Conservation (phyloP, 2,888 invertebrate species). For the Leucozona laternaria region DNA sequence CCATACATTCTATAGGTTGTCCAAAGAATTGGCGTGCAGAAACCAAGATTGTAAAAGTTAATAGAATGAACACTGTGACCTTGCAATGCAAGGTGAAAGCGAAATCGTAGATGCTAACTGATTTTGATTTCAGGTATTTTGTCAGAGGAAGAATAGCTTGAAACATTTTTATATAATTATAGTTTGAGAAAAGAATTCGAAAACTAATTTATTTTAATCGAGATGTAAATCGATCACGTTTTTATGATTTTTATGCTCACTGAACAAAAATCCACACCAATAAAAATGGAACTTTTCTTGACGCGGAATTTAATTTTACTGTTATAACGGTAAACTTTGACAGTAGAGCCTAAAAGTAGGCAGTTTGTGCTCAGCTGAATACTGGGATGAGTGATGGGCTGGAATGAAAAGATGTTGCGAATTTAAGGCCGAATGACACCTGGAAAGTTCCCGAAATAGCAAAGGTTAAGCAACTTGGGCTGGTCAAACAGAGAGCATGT, state of each 20-base stretch:
- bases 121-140: constrained; percentile 86
- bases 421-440: too few species aligned
- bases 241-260: background rate
- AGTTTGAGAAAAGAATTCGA: background rate
- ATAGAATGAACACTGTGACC: constrained; percentile 88
- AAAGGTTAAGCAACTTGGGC: too few species aligned
- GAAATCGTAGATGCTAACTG: constrained; percentile 90
- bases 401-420: too few species aligned
- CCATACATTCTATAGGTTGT: constrained; percentile 91
- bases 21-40: constrained; percentile 94
- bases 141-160: constrained; percentile 87
- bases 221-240: constrained; percentile 1
- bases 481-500: too few species aligned
- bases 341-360: background rate
- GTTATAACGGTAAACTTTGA: constrained; percentile 31
- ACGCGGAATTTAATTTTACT: background rate
- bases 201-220: background rate
- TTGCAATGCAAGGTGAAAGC: constrained; percentile 90
- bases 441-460: too few species aligned
- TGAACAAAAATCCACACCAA: background rate
- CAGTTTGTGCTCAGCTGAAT: background rate
- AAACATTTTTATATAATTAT: constrained; percentile 84
- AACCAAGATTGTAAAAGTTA: constrained; percentile 89
- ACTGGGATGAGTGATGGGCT: too few species aligned
- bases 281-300: too few species aligned